Base-by-base conservation (phyloP, 2,113 vertebrate genomes). In the Ibidorhyncha struthersii region DNA sequence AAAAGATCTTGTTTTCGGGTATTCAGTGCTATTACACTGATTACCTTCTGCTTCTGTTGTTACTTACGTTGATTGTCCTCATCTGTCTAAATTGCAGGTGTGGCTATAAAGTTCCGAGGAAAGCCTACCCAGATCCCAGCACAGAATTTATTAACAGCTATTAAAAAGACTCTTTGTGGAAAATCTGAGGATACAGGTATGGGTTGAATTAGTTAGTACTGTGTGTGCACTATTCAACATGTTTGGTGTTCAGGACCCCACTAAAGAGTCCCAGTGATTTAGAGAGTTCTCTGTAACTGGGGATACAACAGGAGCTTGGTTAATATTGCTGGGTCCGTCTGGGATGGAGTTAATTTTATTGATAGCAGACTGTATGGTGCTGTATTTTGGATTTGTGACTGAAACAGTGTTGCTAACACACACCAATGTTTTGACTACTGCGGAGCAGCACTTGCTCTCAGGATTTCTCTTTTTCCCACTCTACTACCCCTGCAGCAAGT, bases 11-110 rank as follows among this genome's bases (percentile, higher is more conserved):
- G 83, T 86, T 93, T 93, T 90, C 69, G 72, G 77, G 49, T 93
- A 89, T 63, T 84, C 81, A 34, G 52, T 82, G 52, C 25, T 86
- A 82, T 89, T 93, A 84, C 69, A 89, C 34, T 81, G 76, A 96
- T 95, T 95, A 52, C 72, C 72, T 96, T 97, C 91, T 97, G 90
- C 49, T 78, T 95, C 89, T 95, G 86, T 89, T 89, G 62, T 86
- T 93, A 63, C 84, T 95, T 26, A 38, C 43, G 53, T 69, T 95
- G 72, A 92, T 93, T 93, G 34, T 43, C 30, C 17, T 97, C 86
- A 86, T 96, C 72, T 95, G 43, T 92, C 72, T 96, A 43, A 89
- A 84, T 74, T 89, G 43, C 92, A 95, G 56, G 61, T 82, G 69
- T 82, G n/a, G 56, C 30, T 95, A 47, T 95, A 82, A 95, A 81